These are phyloP conservation scores for Bubo bubo DNA, from an alignment of 2,113 vertebrate species.

Conservation along the genomic window DNA sequence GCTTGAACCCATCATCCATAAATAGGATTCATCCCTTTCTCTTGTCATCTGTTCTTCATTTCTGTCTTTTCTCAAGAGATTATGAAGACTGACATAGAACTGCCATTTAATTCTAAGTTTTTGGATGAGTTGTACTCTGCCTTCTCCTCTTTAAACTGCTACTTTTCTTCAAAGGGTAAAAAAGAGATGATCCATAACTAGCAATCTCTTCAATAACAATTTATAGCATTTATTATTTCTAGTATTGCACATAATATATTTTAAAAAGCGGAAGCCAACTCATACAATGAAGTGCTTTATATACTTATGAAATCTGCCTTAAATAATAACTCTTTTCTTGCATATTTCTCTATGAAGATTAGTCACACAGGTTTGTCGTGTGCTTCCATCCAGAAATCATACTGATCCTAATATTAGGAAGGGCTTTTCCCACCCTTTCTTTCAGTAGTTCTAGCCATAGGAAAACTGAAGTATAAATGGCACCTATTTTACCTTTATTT, in stretches of 20 bases:
- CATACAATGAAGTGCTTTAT: neutral
- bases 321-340: neutral
- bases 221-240: neutral
- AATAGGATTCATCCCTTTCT: neutral
- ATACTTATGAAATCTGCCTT: neutral
- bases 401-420: neutral
- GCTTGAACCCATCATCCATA: neutral
- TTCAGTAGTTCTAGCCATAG: neutral
- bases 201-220: neutral
- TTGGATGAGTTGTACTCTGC: neutral
- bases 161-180: neutral
- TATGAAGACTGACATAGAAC: neutral
- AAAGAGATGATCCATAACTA: neutral
- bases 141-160: neutral
- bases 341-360: neutral
- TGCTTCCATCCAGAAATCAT: neutral
- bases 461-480: neutral
- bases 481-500: neutral
- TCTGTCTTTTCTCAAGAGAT: neutral
- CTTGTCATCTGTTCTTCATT: neutral
- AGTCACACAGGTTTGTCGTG: neutral
- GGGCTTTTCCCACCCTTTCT: rapidly evolving
- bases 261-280: neutral
- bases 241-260: neutral
- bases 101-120: neutral